A percentile compares a stretch with the other conserved stretches of the same genome.
Evolutionary conservation across 2,113 vertebrate species (phyloP).

Genomic region (Cochlearius cochlearius): DNA sequence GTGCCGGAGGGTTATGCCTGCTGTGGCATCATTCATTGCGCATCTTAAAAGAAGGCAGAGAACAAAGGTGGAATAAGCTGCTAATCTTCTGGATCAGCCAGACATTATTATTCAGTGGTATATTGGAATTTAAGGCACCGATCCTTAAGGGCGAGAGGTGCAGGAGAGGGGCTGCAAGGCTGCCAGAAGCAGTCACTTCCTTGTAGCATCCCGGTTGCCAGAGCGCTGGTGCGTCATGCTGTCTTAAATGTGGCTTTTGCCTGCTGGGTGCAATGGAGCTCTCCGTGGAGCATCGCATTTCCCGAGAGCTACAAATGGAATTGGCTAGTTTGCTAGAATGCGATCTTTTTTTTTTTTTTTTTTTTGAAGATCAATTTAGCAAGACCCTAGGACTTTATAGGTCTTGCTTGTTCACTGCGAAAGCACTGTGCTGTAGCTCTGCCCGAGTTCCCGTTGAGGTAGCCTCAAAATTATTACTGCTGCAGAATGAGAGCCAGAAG

Average conservation of each 20-base stretch:
- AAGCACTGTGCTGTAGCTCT: background rate
- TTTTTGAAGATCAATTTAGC: background rate
- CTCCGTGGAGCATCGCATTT: constrained; percentile 10
- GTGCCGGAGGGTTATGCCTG: background rate
- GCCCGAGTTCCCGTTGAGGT: background rate
- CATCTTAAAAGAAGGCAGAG: constrained; percentile 35
- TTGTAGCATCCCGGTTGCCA: background rate
- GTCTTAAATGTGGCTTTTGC: constrained; percentile 12
- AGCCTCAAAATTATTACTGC: background rate
- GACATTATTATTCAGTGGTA: background rate
- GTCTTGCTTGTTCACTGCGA: background rate
- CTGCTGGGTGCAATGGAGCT: constrained; percentile 17
- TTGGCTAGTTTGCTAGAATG: background rate
- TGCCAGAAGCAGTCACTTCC: background rate
- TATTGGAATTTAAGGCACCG: background rate
- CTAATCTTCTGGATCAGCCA: constrained; percentile 35
- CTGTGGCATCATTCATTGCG: constrained; percentile 21
- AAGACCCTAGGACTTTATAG: background rate
- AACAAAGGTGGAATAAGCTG: constrained; percentile 44
- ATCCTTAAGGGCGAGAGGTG: background rate
- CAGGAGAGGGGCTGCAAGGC: background rate
- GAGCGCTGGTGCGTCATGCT: background rate
- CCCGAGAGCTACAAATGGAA: constrained; percentile 44
- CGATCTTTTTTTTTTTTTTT: background rate
- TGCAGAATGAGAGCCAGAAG: background rate